phyloP scores from a whole-genome alignment of 2,113 vertebrate species.

The Oryzias curvinotus region DNA sequence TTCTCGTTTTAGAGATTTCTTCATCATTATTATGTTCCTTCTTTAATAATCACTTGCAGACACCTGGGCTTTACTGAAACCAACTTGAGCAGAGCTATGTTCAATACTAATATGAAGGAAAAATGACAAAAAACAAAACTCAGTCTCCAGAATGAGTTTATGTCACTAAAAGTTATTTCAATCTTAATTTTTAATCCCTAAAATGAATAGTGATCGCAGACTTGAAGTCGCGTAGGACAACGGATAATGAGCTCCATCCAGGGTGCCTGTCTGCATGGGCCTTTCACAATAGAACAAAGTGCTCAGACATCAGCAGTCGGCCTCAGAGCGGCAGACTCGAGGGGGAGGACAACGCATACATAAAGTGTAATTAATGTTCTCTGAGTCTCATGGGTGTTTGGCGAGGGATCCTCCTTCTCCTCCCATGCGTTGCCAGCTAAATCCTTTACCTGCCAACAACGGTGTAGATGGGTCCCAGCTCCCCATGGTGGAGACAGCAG shows the following conservation, averaged over 20 bases:
- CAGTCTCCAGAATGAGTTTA: no score
- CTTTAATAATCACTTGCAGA: no score
- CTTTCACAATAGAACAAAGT: conserved; percentile 50
- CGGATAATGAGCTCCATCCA: conserved; percentile 53
- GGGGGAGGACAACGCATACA: conserved; percentile 69
- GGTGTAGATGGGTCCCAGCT: conserved; percentile 53
- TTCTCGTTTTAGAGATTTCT: no score
- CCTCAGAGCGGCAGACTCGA: conserved; percentile 59
- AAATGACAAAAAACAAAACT: no score
- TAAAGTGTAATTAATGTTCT: conserved; percentile 76
- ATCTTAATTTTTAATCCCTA: conserved; percentile 35
- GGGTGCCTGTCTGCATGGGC: conserved; percentile 55
- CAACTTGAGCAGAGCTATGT: no score
- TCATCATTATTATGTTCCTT: no score
- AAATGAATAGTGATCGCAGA: conserved; percentile 31
- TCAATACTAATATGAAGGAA: no score
- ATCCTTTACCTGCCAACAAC: conserved; percentile 58
- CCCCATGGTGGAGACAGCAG: conserved; percentile 42
- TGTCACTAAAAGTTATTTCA: not conserved
- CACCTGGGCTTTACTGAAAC: no score
- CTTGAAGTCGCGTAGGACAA: conserved; percentile 38
- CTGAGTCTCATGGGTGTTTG: conserved; percentile 35
- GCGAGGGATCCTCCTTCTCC: conserved; percentile 21
- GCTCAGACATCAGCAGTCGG: conserved; percentile 57
- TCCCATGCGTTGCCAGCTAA: conserved; percentile 29